Evolutionary conservation across 2,113 vertebrate species (phyloP).

Genomic region (Nymphicus hollandicus): DNA sequence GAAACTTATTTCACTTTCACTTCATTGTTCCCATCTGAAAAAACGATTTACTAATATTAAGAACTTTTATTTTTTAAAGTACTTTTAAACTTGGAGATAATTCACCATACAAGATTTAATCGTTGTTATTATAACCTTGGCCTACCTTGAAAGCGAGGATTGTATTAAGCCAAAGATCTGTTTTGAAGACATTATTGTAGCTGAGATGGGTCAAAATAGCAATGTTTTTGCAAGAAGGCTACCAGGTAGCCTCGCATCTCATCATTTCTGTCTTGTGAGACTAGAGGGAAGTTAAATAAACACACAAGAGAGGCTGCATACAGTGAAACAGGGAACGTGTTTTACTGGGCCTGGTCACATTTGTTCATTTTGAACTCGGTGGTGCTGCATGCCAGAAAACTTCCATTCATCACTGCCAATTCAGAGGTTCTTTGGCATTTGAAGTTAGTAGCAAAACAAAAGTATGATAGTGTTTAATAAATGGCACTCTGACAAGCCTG

Average conservation of each 20-base stretch:
- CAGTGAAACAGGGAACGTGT: not conserved
- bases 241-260: not conserved
- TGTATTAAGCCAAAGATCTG: not conserved
- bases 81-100: not conserved
- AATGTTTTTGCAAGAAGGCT: not conserved
- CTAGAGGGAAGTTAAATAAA: not conserved
- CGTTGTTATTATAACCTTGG: not conserved
- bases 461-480: conserved; percentile 45
- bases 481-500: conserved; percentile 1
- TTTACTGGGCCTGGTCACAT: not conserved
- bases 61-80: not conserved
- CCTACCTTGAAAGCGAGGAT: not conserved
- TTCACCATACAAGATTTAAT: not conserved
- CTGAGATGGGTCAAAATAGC: not conserved
- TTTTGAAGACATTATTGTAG: not conserved
- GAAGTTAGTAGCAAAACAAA: conserved; percentile 36
- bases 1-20: not conserved
- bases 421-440: conserved; percentile 32
- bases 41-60: not conserved
- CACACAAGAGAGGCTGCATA: not conserved
- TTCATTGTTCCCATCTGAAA: not conserved
- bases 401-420: not conserved
- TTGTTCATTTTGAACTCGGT: not conserved
- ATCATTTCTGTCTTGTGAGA: not conserved
- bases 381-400: not conserved